Evolutionary conservation across 2,113 vertebrate genomes (phyloP).

Genomic region (Hemichromis elongatus): DNA sequence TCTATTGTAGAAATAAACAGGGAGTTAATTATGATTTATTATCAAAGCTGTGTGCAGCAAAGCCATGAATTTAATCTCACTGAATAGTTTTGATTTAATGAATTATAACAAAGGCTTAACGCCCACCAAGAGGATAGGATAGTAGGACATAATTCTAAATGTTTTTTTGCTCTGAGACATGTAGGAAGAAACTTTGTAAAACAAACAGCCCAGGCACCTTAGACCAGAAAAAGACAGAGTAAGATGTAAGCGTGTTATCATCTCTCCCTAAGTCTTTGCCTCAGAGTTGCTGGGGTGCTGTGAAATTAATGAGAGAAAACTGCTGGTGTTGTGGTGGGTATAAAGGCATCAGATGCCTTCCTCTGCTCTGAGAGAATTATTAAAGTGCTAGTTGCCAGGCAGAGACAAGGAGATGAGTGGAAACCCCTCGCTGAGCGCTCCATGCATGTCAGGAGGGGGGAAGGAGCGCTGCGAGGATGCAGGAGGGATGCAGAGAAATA

Average conservation of each 20-base stretch:
- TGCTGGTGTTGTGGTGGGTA: conserved; percentile 34
- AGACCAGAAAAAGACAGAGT: not conserved
- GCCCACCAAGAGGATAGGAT: not conserved
- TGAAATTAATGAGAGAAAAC: conserved; percentile 64
- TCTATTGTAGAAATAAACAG: not conserved
- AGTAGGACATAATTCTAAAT: not conserved
- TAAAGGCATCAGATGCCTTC: conserved; percentile 38
- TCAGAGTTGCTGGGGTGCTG: conserved; percentile 34
- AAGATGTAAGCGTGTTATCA: conserved; percentile 18
- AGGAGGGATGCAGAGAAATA: not conserved
- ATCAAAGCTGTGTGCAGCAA: not conserved
- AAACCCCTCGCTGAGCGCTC: conserved; percentile 5
- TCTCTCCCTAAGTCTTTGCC: conserved; percentile 1
- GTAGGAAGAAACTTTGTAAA: not conserved
- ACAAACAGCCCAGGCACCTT: conserved; percentile 12
- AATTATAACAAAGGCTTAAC: not conserved
- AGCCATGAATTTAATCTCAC: not conserved
- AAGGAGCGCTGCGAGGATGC: not conserved
- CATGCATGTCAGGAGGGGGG: conserved; percentile 3
- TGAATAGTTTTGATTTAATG: not conserved
- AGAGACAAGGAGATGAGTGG: conserved; percentile 41
- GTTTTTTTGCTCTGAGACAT: not conserved
- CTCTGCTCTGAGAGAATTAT: conserved; percentile 59
- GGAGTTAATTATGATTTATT: conserved; percentile 17
- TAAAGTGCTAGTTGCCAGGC: conserved; percentile 47